These are phyloP conservation scores for Glomeris maerens DNA, from an alignment of 1,140 invertebrate species.

Conservation along the genomic window DNA sequence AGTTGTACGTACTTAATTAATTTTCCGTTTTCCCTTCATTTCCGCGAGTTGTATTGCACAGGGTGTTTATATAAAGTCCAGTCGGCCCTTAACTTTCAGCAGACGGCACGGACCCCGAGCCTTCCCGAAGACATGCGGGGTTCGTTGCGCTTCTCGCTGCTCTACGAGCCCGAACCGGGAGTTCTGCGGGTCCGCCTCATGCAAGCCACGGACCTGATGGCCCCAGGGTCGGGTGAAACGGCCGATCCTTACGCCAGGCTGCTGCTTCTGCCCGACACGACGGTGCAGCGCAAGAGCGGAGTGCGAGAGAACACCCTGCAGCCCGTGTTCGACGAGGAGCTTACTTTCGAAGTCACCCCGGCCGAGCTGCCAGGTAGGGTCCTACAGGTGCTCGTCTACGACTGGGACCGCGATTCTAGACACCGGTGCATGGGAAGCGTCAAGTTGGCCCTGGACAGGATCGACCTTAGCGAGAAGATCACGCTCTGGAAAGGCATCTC, in stretches of 20 bases:
- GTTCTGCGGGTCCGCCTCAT: conserved; percentile 27
- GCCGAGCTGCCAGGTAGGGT: conserved; percentile 19
- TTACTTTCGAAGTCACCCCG: conserved; percentile 27
- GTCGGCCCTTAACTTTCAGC: too few relatives aligned
- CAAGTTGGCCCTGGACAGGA: conserved; percentile 21
- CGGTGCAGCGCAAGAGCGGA: conserved; percentile 43
- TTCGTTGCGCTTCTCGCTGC: conserved; percentile 25
- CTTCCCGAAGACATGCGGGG: conserved; percentile 20
- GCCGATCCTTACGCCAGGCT: conserved; percentile 25
- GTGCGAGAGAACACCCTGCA: conserved; percentile 48
- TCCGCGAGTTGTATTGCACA: too few relatives aligned
- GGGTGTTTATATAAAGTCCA: too few relatives aligned
- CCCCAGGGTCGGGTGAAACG: conserved; percentile 25
- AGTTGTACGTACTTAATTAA: too few relatives aligned
- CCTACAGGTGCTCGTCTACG: conserved; percentile 28
- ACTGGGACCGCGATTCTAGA: conserved; percentile 21
- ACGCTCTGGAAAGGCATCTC: conserved; percentile 27
- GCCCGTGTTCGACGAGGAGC: conserved; percentile 36
- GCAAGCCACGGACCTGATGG: conserved; percentile 26
- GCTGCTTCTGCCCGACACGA: conserved; percentile 40
- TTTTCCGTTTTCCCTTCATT: too few relatives aligned
- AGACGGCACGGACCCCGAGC: not conserved
- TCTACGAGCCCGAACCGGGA: conserved; percentile 24
- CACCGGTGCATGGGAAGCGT: conserved; percentile 27
- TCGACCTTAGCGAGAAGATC: conserved; percentile 25